These are phyloP conservation scores for Hydrolagus affinis DNA, from an alignment of 2,113 vertebrate species.

Conservation along the genomic window DNA sequence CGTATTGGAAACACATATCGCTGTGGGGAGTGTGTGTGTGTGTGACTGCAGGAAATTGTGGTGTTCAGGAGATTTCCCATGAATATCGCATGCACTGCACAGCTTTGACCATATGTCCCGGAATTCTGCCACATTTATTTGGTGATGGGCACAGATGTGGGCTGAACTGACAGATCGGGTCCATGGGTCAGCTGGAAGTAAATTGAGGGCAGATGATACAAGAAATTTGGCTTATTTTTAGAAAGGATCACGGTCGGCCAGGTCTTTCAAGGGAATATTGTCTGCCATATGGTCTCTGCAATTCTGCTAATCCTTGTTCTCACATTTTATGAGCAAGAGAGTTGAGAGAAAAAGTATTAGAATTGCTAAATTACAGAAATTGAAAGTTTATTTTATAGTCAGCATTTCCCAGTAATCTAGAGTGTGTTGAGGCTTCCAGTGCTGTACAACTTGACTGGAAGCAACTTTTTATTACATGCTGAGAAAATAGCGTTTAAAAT, in stretches of 20 bases:
- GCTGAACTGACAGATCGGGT: conserved; percentile 69
- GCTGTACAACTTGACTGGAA: not conserved
- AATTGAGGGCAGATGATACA: conserved; percentile 93
- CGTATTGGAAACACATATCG: conserved; percentile 44
- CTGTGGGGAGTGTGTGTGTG: conserved; percentile 44
- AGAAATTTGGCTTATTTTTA: conserved; percentile 65
- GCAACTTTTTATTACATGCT: not conserved
- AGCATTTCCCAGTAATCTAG: not conserved
- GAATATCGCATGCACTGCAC: conserved; percentile 58
- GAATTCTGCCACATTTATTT: conserved; percentile 54
- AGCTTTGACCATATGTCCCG: conserved; percentile 55
- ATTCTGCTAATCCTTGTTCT: not conserved
- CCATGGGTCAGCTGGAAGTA: conserved; percentile 79
- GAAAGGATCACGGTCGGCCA: conserved; percentile 42
- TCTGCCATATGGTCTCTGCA: not conserved
- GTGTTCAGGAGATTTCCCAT: conserved; percentile 55
- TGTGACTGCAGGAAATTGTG: conserved; percentile 49
- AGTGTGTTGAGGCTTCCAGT: not conserved
- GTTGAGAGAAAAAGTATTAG: not conserved
- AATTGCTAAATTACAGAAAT: not conserved
- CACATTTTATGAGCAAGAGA: not conserved
- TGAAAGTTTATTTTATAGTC: too few species aligned
- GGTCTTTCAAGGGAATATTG: conserved; percentile 24
- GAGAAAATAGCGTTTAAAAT: not conserved
- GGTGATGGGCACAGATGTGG: conserved; percentile 62